These are phyloP conservation scores for Peromyscus polionotus DNA, from an alignment of 2,113 vertebrate genomes.

Conservation along the genomic window DNA sequence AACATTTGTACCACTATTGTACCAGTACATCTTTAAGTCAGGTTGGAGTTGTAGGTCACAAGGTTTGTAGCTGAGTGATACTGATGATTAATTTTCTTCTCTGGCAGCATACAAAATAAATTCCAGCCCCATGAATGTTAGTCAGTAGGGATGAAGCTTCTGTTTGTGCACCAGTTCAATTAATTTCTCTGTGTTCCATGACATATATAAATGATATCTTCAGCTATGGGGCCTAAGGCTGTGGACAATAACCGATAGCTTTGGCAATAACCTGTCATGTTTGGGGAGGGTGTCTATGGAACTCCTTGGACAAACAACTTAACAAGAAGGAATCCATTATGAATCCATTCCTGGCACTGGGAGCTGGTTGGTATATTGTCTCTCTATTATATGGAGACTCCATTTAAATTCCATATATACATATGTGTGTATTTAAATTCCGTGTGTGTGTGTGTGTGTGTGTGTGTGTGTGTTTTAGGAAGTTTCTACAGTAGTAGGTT, in stretches of 20 bases:
- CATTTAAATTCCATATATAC: not conserved
- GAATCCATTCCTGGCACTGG: not conserved
- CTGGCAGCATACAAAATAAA: not conserved
- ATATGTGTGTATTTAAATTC: not conserved
- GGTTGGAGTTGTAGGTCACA: not conserved
- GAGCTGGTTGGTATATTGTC: not conserved
- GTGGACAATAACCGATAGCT: not conserved
- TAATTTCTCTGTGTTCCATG: not conserved
- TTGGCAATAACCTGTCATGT: not conserved
- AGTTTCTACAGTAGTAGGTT: not conserved
- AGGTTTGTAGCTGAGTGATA: not conserved
- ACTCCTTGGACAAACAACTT: not conserved
- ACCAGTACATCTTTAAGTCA: not conserved
- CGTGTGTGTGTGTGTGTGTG: not conserved
- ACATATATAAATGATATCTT: not conserved
- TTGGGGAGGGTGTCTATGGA: not conserved
- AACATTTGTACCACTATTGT: no score
- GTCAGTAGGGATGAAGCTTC: not conserved
- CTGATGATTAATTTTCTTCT: not conserved
- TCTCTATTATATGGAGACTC: no score
- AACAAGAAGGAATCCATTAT: not conserved
- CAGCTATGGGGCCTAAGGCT: not conserved
- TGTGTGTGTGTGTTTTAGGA: not conserved
- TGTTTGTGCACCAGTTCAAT: not conserved
- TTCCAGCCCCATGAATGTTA: not conserved